Evolutionary conservation across 2,888 invertebrate genomes (phyloP).

Genomic region (Tethea ocularis): DNA sequence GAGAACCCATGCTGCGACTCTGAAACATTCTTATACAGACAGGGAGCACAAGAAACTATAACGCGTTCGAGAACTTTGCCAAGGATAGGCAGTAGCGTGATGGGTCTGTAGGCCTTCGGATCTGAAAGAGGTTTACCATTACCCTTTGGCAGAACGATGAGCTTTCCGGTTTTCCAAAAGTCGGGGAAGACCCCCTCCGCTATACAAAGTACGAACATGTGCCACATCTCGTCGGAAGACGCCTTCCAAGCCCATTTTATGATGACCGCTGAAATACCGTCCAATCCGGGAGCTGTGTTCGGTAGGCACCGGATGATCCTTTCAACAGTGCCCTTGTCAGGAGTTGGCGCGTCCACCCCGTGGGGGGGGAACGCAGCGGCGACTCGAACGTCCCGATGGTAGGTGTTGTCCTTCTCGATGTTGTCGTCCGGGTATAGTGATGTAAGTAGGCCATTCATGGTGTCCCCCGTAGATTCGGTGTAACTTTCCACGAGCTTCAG

Average conservation of each 20-base stretch:
- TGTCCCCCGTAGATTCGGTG: constrained; percentile 14
- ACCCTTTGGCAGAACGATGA: constrained; percentile 34
- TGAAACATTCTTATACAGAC: constrained; percentile 14
- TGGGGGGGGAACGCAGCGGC: constrained; percentile 25
- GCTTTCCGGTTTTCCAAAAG: constrained; percentile 32
- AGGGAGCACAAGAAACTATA: constrained; percentile 25
- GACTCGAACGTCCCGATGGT: constrained; percentile 28
- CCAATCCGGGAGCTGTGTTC: constrained; percentile 39
- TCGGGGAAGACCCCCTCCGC: constrained; percentile 32
- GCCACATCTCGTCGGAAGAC: constrained; percentile 17
- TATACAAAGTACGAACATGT: constrained; percentile 22
- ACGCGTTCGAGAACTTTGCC: constrained; percentile 43
- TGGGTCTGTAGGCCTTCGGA: constrained; percentile 38
- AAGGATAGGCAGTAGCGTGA: constrained; percentile 37
- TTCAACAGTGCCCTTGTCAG: constrained; percentile 5
- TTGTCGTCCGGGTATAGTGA: constrained; percentile 41
- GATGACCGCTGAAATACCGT: constrained; percentile 32
- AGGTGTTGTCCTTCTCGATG: constrained; percentile 14
- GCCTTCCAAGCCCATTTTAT: constrained; percentile 26
- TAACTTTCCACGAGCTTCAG: constrained; percentile 12
- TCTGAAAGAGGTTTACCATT: constrained; percentile 27
- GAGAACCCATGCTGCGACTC: constrained; percentile 41
- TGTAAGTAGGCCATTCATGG: constrained; percentile 23
- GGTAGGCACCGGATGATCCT: constrained; percentile 27
- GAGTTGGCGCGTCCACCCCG: constrained; percentile 22